A percentile compares a stretch with the other conserved stretches of the same genome.
Evolutionary conservation across 2,113 vertebrate species (phyloP).

Genomic region (Muntiacus muntjak): DNA sequence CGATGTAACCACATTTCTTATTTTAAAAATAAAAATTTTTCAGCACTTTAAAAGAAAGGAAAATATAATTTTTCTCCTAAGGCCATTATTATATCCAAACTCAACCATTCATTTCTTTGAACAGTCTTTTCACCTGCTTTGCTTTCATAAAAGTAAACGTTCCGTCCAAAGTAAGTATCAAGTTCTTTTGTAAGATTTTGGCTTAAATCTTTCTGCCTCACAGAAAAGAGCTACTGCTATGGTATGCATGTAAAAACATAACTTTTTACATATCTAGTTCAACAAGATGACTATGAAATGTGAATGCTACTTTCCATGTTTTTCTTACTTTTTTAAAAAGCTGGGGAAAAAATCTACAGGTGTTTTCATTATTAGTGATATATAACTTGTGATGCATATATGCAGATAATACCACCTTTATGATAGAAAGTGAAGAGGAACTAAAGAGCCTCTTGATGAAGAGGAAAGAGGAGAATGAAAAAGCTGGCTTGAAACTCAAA

Average conservation of each 20-base stretch:
- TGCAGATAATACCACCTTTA: background rate
- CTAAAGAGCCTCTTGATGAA: background rate
- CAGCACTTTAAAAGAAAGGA: background rate
- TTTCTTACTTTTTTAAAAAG: background rate
- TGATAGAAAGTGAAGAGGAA: background rate
- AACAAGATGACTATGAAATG: background rate
- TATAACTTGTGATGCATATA: background rate
- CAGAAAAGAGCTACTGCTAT: background rate
- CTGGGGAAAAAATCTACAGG: background rate
- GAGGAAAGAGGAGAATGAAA: background rate
- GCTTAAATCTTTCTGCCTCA: background rate
- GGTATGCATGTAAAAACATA: background rate
- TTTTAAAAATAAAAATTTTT: background rate
- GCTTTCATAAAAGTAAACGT: background rate
- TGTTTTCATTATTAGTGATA: background rate
- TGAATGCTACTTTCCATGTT: background rate
- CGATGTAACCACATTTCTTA: background rate
- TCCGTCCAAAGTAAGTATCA: background rate
- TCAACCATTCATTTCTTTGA: background rate
- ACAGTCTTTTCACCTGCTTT: background rate
- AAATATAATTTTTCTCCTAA: background rate
- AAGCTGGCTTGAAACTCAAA: background rate
- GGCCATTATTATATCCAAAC: background rate
- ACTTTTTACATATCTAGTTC: background rate
- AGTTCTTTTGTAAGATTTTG: background rate